Evolutionary conservation across 2,797 vertebrate genomes (phyloP).

Genomic region (Corythornis leucogaster): DNA sequence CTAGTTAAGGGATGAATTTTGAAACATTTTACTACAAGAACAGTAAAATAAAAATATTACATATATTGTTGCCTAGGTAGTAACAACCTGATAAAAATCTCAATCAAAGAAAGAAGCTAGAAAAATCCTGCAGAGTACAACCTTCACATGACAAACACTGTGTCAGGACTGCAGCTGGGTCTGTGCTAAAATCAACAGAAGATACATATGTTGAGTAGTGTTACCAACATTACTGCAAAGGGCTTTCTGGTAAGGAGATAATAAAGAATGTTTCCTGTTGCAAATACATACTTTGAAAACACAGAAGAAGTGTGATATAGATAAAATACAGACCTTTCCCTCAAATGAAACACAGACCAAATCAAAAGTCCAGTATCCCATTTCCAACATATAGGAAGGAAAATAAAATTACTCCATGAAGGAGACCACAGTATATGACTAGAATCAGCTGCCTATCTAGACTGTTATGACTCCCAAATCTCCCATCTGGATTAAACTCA

Average conservation of each 20-base stretch:
- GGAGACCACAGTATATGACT: neutral
- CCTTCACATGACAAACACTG: neutral
- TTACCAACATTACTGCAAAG: neutral
- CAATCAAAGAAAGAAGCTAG: neutral
- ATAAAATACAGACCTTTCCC: conserved; percentile 48
- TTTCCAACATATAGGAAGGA: conserved; percentile 36
- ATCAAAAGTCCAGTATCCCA: conserved; percentile 44
- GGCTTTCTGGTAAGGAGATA: neutral
- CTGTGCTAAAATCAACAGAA: neutral
- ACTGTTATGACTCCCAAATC: neutral
- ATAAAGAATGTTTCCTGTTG: conserved; percentile 9
- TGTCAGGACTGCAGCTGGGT: neutral
- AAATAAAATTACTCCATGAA: conserved; percentile 30
- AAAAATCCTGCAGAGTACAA: neutral
- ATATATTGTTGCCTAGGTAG: neutral
- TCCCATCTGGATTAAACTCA: conserved; percentile 31
- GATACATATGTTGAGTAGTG: neutral
- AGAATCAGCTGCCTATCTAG: conserved; percentile 16
- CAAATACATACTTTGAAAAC: conserved; percentile 22
- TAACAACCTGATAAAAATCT: conserved; percentile 5
- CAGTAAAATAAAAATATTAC: neutral
- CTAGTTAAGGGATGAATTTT: conserved; percentile 2
- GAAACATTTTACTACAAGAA: conserved; percentile 18
- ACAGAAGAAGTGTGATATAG: neutral
- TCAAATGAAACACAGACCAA: conserved; percentile 47